Evolutionary conservation across 2,888 invertebrate species (phyloP), one percentile per base, ranked within the genome.

Genomic region (Dolomedes plantarius): DNA sequence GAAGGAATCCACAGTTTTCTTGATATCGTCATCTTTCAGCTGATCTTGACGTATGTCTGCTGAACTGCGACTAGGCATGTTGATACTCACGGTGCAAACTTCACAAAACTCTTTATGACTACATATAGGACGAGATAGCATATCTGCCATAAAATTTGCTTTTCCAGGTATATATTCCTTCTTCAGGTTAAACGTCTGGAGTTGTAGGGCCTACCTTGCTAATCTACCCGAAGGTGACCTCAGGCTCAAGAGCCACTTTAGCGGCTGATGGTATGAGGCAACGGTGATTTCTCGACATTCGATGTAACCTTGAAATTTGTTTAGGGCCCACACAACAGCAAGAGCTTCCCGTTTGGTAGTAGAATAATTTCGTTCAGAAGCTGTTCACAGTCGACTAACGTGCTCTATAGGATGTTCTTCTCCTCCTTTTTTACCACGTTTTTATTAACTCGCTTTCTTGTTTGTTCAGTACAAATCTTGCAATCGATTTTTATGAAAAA

Each of bases 1-100:
- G 88, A 75, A 78, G 28, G 32, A 19, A 6, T 78, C 41, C 23
- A 79, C 86, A 13, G 76, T 82, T 31, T 69, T 76, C 13, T 31
- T 29, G 2, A 82, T 13, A 13, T 76, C 31, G 6, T 1, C 5
- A 23, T 23, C 56, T 23, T 23, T 23, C 11, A 56, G 3, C 23
- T 56, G 56, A 56, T 23, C 19, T 3, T 1, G 1, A 6, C 23
- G 19, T 3, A 56, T 19, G 1, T 56, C 56, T 23, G 7, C 23
- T 5, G 56, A 3, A 1, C 5, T 23, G 23, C 23, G 56, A 3
- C 56, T 23, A 1, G 19, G 23, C 5, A 56, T 3, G 23, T 5
- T 19, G 56, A 23, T 56, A 6, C 16, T 5, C 1, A 56, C 23
- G 1, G 23, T 5, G 23, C 19, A 56, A 2, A 56, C 0, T 1